Evolutionary conservation across 1,140 invertebrate species (phyloP).

Genomic region (Maconellicoccus hirsutus): DNA sequence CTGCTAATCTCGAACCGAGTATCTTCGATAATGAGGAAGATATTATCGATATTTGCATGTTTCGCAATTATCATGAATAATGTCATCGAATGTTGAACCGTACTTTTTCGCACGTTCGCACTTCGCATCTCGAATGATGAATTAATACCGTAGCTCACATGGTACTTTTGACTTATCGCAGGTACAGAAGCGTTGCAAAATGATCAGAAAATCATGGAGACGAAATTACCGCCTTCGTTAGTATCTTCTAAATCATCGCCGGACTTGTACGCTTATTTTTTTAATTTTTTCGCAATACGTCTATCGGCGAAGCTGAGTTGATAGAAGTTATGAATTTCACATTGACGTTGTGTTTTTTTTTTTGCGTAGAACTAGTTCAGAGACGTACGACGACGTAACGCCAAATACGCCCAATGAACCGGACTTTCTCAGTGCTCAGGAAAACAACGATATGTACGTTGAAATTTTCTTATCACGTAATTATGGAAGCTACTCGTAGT

Average conservation of each 20-base stretch:
- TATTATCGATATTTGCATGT: no score
- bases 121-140: no score
- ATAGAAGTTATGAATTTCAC: not conserved
- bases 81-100: no score
- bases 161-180: no score
- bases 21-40: no score
- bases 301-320: not conserved
- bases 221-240: not conserved
- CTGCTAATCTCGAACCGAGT: no score
- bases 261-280: not conserved
- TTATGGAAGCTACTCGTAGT: not conserved
- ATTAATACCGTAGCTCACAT: no score
- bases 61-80: no score
- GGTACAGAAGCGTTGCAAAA: not conserved
- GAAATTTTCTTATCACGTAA: not conserved
- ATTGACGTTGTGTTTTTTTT: not conserved
- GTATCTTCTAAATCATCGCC: not conserved
- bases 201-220: not conserved
- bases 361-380: not conserved
- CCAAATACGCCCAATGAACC: not conserved
- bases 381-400: not conserved
- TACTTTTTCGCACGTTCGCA: no score
- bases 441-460: constrained; percentile 7
- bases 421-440: not conserved
- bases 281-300: not conserved